A percentile compares a stretch with the other conserved stretches of the same genome.
phyloP scores from a whole-genome alignment of 2,113 vertebrate genomes.

The Poeciliopsis retropinna region DNA sequence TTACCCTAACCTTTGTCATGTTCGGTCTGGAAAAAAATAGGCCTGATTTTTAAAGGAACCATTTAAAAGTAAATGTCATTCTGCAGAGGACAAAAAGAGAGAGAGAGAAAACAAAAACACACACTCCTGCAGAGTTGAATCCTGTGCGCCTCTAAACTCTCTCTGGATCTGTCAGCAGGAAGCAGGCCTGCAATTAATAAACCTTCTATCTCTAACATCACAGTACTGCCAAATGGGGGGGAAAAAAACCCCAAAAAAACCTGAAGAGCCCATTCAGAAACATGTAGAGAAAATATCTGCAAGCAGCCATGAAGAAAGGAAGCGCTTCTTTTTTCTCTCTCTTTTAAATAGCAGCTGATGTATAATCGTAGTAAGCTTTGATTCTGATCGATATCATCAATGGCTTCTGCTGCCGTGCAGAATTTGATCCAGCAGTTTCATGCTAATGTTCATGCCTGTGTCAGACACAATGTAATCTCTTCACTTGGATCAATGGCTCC shows the following conservation, averaged over 20 bases:
- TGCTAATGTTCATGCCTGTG: constrained; percentile 69
- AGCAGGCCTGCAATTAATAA: constrained; percentile 66
- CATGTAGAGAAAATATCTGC: constrained; percentile 26
- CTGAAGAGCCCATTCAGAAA: constrained; percentile 22
- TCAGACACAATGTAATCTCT: constrained; percentile 76
- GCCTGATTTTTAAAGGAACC: constrained; percentile 73
- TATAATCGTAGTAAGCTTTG: constrained; percentile 47
- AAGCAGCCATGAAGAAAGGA: constrained; percentile 28
- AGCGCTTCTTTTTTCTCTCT: constrained; percentile 41
- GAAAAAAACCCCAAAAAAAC: neutral
- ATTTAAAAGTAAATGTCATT: constrained; percentile 60
- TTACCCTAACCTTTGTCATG: constrained; percentile 54
- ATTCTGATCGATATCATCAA: constrained; percentile 78
- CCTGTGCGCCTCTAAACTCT: constrained; percentile 40
- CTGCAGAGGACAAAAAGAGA: constrained; percentile 56
- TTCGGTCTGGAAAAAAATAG: constrained; percentile 57
- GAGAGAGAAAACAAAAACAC: constrained; percentile 25
- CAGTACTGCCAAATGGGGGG: constrained; percentile 23
- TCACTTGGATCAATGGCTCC: constrained; percentile 71
- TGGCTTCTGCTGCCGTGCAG: constrained; percentile 70
- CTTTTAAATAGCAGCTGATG: constrained; percentile 45
- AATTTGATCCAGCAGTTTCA: constrained; percentile 75
- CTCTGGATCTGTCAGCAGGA: constrained; percentile 58
- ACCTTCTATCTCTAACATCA: constrained; percentile 53
- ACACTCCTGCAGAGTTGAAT: constrained; percentile 46